phyloP scores from a whole-genome alignment of 2,888 invertebrate species.

The Ptychoptera albimana region DNA sequence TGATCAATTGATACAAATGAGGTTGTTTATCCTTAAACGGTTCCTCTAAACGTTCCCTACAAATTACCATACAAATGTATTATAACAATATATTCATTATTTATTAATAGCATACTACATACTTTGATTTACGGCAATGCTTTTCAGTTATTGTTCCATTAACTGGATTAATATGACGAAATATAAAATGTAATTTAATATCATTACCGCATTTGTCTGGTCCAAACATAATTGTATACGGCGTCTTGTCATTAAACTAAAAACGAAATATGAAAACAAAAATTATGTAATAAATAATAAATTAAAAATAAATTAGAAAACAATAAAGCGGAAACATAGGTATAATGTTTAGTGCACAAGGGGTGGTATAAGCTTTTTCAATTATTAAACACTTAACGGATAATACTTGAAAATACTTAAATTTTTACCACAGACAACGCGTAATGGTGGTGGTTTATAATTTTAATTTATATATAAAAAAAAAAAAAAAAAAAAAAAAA shows the following conservation, averaged over 20 bases:
- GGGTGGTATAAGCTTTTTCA: no score
- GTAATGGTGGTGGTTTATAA: no score
- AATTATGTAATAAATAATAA: neutral
- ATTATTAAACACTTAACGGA: no score
- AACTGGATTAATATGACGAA: conserved; percentile 85
- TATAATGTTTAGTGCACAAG: no score
- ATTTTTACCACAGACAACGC: no score
- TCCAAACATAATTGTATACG: conserved; percentile 99
- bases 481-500: no score
- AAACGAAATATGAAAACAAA: conserved; percentile 4
- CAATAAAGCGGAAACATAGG: no score
- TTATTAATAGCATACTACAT: conserved; percentile 16
- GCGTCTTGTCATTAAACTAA: conserved; percentile 82
- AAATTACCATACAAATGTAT: conserved; percentile 5
- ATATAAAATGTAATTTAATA: conserved; percentile 84
- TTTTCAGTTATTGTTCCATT: conserved; percentile 87
- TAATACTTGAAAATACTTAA: neutral
- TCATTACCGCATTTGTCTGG: conserved; percentile 98
- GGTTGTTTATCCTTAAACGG: conserved; percentile 85
- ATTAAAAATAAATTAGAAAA: neutral
- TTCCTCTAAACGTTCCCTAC: conserved; percentile 61
- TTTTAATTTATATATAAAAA: no score
- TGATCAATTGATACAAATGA: conserved; percentile 66
- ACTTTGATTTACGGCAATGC: conserved; percentile 84
- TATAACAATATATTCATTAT: conserved; percentile 3